These are phyloP conservation scores for Luperina testacea DNA, from an alignment of 2,888 invertebrate genomes.

Conservation along the genomic window DNA sequence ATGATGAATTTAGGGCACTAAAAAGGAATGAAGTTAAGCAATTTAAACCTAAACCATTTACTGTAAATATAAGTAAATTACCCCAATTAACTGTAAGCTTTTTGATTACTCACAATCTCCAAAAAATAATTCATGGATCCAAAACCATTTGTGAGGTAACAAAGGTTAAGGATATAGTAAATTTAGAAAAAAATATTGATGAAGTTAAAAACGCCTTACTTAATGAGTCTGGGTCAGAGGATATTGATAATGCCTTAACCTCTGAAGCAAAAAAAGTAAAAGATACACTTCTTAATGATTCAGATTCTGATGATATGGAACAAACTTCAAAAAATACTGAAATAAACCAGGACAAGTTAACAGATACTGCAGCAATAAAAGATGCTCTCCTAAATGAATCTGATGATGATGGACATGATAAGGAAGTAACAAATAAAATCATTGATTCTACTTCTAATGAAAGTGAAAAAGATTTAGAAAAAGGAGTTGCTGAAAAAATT, in stretches of 20 bases:
- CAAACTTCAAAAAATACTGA: constrained; percentile 9
- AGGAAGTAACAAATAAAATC: neutral
- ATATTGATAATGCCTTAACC: constrained; percentile 33
- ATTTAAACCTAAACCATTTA: constrained; percentile 80
- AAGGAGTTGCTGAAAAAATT: constrained; percentile 44
- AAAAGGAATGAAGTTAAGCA: constrained; percentile 76
- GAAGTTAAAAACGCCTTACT: constrained; percentile 70
- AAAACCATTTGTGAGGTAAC: constrained; percentile 71
- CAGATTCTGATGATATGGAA: constrained; percentile 50
- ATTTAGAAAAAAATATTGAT: constrained; percentile 52
- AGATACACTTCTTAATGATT: constrained; percentile 63
- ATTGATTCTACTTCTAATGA: constrained; percentile 6
- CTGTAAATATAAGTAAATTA: constrained; percentile 74
- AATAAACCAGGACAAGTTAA: constrained; percentile 6
- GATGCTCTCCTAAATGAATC: constrained; percentile 52
- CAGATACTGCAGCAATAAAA: constrained; percentile 48
- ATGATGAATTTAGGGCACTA: constrained; percentile 68
- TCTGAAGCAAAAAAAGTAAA: constrained; percentile 47
- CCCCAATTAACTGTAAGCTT: constrained; percentile 74
- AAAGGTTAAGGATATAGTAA: constrained; percentile 32
- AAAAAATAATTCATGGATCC: constrained; percentile 73
- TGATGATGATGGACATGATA: constrained; percentile 34
- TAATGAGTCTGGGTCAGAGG: constrained; percentile 71
- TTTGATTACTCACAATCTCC: constrained; percentile 73
- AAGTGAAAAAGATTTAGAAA: constrained; percentile 11